phyloP scores from a whole-genome alignment of 1,140 invertebrate species.

The Nasonia giraulti region DNA sequence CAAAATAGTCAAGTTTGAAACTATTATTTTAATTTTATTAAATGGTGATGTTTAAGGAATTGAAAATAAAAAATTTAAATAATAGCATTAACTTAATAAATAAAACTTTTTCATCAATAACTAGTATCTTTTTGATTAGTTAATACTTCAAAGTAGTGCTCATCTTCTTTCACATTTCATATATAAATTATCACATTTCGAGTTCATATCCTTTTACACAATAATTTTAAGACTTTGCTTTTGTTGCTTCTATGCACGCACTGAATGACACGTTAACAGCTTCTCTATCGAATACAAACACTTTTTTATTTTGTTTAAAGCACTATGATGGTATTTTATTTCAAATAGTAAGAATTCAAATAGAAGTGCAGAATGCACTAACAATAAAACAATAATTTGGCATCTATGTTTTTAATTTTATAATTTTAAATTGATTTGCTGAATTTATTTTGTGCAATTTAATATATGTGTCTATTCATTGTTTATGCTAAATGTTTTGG shows the following conservation, averaged over 20 bases:
- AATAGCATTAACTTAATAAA: not conserved
- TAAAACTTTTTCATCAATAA: constrained; percentile 4
- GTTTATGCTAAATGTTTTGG: constrained; percentile 24
- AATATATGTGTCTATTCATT: constrained; percentile 36
- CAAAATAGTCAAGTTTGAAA: not conserved
- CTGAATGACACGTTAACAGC: constrained; percentile 22
- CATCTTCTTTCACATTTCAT: constrained; percentile 23
- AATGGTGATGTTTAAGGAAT: not conserved
- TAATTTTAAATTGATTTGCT: constrained; percentile 34
- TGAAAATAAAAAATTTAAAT: not conserved
- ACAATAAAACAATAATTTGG: not conserved
- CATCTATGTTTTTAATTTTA: constrained; percentile 13
- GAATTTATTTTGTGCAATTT: constrained; percentile 17
- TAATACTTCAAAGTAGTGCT: constrained; percentile 19
- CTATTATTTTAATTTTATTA: constrained; percentile 16
- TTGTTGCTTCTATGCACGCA: constrained; percentile 46
- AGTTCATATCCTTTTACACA: constrained; percentile 16
- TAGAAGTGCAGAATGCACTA: not conserved
- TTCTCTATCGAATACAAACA: not conserved
- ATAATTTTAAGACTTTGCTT: constrained; percentile 32
- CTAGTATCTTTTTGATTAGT: not conserved
- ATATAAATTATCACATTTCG: constrained; percentile 20
- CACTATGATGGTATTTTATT: not conserved
- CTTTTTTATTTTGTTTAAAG: not conserved
- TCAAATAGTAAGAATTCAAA: not conserved